Evolutionary conservation across 2,888 invertebrate species (phyloP).

Genomic region (Hyalella azteca): DNA sequence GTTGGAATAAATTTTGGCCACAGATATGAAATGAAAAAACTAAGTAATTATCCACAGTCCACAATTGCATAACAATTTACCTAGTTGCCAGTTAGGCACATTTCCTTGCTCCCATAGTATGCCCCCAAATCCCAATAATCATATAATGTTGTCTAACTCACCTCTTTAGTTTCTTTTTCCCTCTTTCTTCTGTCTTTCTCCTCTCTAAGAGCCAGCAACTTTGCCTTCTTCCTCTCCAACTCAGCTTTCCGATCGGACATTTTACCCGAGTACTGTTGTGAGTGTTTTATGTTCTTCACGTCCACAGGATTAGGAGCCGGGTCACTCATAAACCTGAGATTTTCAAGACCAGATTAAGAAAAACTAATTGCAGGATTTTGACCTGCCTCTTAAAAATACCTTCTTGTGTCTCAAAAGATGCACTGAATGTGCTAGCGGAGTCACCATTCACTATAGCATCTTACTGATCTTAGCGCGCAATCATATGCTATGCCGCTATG

Average conservation of each 20-base stretch:
- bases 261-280: slow-evolving; percentile 19
- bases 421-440: no score
- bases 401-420: no score
- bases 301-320: neutral
- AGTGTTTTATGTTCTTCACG: slow-evolving; percentile 22
- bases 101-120: no score
- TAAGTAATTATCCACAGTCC: no score
- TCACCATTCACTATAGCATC: no score
- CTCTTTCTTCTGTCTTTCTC: slow-evolving; percentile 84
- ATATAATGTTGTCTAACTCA: slow-evolving; percentile 9
- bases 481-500: no score
- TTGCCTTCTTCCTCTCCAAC: slow-evolving; percentile 88
- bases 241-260: slow-evolving; percentile 93
- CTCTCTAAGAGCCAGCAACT: slow-evolving; percentile 85
- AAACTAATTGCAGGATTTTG: neutral
- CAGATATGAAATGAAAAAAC: no score
- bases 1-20: no score
- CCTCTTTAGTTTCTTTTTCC: slow-evolving; percentile 75
- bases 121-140: neutral
- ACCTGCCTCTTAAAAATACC: no score
- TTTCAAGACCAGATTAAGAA: neutral
- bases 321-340: slow-evolving; percentile 26
- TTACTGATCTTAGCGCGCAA: no score
- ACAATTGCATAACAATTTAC: no score
- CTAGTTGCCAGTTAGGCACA: no score